A percentile compares a stretch with the other conserved stretches of the same genome.
Evolutionary conservation across 2,797 vertebrate genomes (phyloP).

Genomic region (Phalloptychus januarius): DNA sequence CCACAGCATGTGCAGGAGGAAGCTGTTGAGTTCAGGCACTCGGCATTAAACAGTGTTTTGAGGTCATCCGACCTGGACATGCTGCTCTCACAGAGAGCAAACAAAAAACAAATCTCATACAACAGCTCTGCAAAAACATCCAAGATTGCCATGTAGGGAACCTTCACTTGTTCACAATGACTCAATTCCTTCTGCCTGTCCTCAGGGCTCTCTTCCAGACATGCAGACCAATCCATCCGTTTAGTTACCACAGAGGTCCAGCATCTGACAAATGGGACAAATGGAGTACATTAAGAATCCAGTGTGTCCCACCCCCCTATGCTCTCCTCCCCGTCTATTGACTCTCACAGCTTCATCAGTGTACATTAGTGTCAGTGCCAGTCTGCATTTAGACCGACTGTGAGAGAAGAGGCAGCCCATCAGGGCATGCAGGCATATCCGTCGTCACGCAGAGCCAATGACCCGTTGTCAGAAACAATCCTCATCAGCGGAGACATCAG

Average conservation of each 20-base stretch:
- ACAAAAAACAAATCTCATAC: slow-evolving; percentile 38
- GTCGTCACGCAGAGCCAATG: slow-evolving; percentile 54
- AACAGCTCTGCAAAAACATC: slow-evolving; percentile 31
- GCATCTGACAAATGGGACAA: slow-evolving; percentile 70
- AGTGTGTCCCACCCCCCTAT: slow-evolving; percentile 51
- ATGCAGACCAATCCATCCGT: slow-evolving; percentile 48
- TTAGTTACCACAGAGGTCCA: slow-evolving; percentile 43
- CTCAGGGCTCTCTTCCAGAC: slow-evolving; percentile 14
- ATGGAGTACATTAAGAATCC: slow-evolving; percentile 68
- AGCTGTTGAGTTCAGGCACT: background rate
- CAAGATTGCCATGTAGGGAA: slow-evolving; percentile 18
- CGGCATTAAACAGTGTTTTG: slow-evolving; percentile 16
- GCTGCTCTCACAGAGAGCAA: slow-evolving; percentile 31
- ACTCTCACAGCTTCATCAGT: slow-evolving; percentile 74
- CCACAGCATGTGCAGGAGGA: background rate
- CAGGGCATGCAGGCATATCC: slow-evolving; percentile 54
- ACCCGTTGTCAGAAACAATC: slow-evolving; percentile 68
- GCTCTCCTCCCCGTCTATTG: slow-evolving; percentile 57
- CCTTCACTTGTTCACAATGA: slow-evolving; percentile 42
- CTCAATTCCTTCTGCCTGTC: background rate
- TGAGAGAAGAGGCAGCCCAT: slow-evolving; percentile 65
- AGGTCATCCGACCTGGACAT: slow-evolving; percentile 27
- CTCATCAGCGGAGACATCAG: slow-evolving; percentile 45
- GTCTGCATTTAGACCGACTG: slow-evolving; percentile 68
- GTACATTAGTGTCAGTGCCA: slow-evolving; percentile 78